Base-by-base conservation (phyloP, 2,113 vertebrate genomes). In the Tretioscincus oriximinensis region DNA sequence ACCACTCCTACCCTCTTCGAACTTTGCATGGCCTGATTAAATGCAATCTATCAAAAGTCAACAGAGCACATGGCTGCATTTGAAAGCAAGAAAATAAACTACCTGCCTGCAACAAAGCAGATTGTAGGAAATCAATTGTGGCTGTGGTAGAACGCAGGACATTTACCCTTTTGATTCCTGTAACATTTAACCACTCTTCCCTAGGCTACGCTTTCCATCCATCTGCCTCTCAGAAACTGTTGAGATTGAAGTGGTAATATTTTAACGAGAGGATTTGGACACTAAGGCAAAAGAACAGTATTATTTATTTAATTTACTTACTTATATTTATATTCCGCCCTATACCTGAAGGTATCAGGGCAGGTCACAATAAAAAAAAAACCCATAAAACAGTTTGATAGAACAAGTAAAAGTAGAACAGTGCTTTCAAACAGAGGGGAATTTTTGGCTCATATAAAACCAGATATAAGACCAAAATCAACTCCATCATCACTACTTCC, bases 111-210 rank as follows among this genome's bases (percentile, higher is more conserved):
- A 21, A 28, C 49, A 28, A 31, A 51, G 26, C 0, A 2, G 22
- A 31, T 10, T 78, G 26, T 69, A 79, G 72, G 20, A 29, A 60
- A 4, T 45, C 65, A 69, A 75, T 66, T 49, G 65, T 2, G 58
- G 24, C 65, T 82, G 77, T 47, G 28, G 58, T 83, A 24, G 49
- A 49, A 14, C 16, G 80, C 3, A 18, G 41, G 71, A 47, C 58
- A 78, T 74, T 22, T 68, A 63, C 83, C 10, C 7, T 78, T 21
- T 29, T 77, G 61, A 35, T 3, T 58, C 83, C 88, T 76, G 60
- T 41, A 69, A 72, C 8, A 26, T 70, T 45, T 21, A 51, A 24
- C 3, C 29, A 29, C 21, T 22, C 21, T 5, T 28, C 49, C 1
- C 1, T 28, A 4, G 47, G 18, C n/a, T 68, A 26, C 22, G 31